phyloP scores from a whole-genome alignment of 2,113 vertebrate genomes.

The Rhombomys opimus region DNA sequence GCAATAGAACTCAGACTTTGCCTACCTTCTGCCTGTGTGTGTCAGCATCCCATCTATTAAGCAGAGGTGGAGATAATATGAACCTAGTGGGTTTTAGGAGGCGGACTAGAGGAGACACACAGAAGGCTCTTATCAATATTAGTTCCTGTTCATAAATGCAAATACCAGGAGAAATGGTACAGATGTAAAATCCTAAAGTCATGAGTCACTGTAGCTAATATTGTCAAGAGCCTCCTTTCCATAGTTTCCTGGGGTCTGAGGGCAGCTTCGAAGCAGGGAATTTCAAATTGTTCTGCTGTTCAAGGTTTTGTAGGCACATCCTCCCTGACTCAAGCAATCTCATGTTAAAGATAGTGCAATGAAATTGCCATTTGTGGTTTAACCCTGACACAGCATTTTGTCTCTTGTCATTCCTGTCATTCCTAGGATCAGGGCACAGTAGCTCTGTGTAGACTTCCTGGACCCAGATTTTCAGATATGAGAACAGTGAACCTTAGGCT shows the following conservation, averaged over 20 bases:
- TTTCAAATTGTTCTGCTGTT: background rate
- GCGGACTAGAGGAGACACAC: background rate
- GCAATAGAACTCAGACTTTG: background rate
- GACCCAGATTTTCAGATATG: background rate
- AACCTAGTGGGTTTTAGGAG: background rate
- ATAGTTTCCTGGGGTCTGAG: background rate
- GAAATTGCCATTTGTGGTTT: background rate
- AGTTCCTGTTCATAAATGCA: background rate
- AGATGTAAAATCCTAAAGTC: slow-evolving; percentile 1
- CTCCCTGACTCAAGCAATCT: background rate
- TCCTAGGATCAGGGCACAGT: background rate
- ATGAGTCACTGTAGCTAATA: background rate
- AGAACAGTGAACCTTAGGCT: background rate
- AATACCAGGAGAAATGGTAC: background rate
- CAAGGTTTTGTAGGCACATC: background rate
- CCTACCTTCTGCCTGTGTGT: too few species aligned
- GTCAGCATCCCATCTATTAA: background rate
- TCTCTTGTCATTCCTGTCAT: background rate
- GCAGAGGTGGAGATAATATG: background rate
- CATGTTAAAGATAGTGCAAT: background rate
- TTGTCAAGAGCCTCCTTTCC: background rate
- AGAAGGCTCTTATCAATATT: background rate
- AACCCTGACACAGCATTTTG: background rate
- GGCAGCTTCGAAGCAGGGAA: background rate
- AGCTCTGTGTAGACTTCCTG: background rate